Evolutionary conservation across 2,113 vertebrate genomes (phyloP), one percentile per base, ranked within the genome.

Genomic region (Podarcis raffonei): DNA sequence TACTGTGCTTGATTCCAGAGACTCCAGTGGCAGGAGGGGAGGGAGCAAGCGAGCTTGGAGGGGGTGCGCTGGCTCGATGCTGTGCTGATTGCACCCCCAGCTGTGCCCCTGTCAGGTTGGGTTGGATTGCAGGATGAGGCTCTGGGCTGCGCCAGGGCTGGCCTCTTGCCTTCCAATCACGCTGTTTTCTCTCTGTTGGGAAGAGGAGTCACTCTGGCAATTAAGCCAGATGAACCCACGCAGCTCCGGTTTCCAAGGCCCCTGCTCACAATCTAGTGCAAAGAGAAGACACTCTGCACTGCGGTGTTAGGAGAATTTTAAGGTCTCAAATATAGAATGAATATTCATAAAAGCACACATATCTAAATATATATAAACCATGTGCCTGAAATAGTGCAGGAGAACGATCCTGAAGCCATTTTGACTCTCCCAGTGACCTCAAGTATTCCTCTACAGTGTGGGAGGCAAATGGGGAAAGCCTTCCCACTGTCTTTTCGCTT

Each of bases 141-240:
- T 5, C 0, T 0, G n/a, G 25, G 6, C 66, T 77, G 18, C 2
- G 20, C 4, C 0, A 2, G 42, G 53, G 15, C 20, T 5, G 12
- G 8, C 39, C 30, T 0, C 9, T 76, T 23, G 48, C 30, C 62
- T 85, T 83, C 71, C 42, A 68, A 4, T 86, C 39, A 2, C 9
- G 79, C 72, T 78, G 72, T 83, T 83, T 62, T 39, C 79, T 87
- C 1, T 2, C 72, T 16, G 0, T 3, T 66, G 25, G 79, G 1
- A 12, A 18, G 22, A 1, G 35, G 66, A 3, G 68, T 81, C 1
- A 0, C 12, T 32, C 27, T 74, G 62, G 78, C n/a, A 86, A 39
- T 72, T 3, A 4, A 22, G 0, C 11, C 18, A 82, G 86, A 57
- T 82, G 68, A 80, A 76, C 79, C 39, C 27, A 48, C 5, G 72